A percentile compares a stretch with the other conserved stretches of the same genome.
phyloP scores from a whole-genome alignment of 2,888 invertebrate species.

The Drosophila subsilvestris region DNA sequence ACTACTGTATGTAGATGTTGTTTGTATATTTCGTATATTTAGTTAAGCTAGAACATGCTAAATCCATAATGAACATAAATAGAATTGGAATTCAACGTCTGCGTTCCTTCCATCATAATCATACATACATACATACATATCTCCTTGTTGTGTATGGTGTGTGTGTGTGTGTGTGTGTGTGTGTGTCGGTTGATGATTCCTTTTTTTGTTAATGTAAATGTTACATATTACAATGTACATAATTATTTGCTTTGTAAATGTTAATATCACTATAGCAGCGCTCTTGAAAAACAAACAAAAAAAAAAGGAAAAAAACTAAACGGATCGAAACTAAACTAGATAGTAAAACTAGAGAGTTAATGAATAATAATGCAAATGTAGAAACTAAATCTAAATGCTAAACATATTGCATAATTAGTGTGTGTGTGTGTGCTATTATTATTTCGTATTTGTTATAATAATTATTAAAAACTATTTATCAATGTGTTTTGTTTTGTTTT shows the following conservation, averaged over 20 bases:
- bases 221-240: slow-evolving; percentile 65
- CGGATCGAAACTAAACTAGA: slow-evolving; percentile 52
- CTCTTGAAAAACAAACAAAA: slow-evolving; percentile 62
- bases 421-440: slow-evolving; percentile 32
- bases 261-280: slow-evolving; percentile 80
- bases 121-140: slow-evolving; percentile 15
- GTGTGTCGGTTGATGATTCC: slow-evolving; percentile 35
- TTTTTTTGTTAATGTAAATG: slow-evolving; percentile 40
- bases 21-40: slow-evolving; percentile 78
- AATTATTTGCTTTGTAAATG: slow-evolving; percentile 68
- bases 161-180: slow-evolving; percentile 10
- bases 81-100: slow-evolving; percentile 65
- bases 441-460: slow-evolving; percentile 30
- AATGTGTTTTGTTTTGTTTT: slow-evolving; percentile 24
- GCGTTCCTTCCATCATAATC: slow-evolving; percentile 42
- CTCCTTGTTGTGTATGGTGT: background rate
- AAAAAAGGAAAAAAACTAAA: slow-evolving; percentile 31
- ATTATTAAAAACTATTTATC: slow-evolving; percentile 26
- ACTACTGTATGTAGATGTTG: slow-evolving; percentile 27
- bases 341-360: slow-evolving; percentile 46
- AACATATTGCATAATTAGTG: slow-evolving; percentile 32
- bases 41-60: slow-evolving; percentile 78
- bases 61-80: slow-evolving; percentile 66
- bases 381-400: slow-evolving; percentile 32
- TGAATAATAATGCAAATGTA: slow-evolving; percentile 34